Conservation (phyloP, 2,797 vertebrate species). For the Microctenopoma lineatum region DNA sequence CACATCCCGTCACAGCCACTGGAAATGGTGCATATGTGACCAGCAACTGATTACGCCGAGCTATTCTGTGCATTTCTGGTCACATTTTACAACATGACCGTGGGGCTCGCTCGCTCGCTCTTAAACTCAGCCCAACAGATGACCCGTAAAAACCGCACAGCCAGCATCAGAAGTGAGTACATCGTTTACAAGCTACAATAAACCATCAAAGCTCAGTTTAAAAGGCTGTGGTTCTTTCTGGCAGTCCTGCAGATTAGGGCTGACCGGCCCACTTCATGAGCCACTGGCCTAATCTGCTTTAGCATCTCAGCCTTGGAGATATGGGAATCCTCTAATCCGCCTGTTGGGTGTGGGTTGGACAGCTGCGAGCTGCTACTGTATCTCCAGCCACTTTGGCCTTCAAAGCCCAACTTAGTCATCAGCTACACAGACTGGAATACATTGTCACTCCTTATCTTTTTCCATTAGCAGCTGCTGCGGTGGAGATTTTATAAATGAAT, state of each 20-base stretch:
- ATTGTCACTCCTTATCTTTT: constrained; percentile 56
- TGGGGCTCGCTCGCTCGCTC: background rate
- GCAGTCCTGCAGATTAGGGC: constrained; percentile 53
- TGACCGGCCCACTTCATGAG: constrained; percentile 43
- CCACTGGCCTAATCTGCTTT: constrained; percentile 71
- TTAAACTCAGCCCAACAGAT: constrained; percentile 37
- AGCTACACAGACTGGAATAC: constrained; percentile 44
- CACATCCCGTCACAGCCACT: background rate
- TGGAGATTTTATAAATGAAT: constrained; percentile 33
- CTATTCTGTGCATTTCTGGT: background rate
- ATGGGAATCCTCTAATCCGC: constrained; percentile 68
- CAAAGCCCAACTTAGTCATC: constrained; percentile 48
- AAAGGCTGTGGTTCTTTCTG: constrained; percentile 36
- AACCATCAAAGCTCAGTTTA: constrained; percentile 53
- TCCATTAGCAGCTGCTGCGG: constrained; percentile 40
- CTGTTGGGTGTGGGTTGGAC: constrained; percentile 54
- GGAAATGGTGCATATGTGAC: too few species aligned
- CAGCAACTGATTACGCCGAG: too few species aligned
- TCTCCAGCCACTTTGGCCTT: constrained; percentile 37
- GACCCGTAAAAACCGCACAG: constrained; percentile 16
- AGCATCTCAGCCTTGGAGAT: constrained; percentile 68
- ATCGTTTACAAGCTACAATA: constrained; percentile 49
- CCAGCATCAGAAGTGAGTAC: constrained; percentile 18
- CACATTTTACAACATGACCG: background rate
- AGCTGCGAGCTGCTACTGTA: constrained; percentile 59